Base-by-base conservation (phyloP, 2,888 invertebrate genomes). In the Dusona sp. region DNA sequence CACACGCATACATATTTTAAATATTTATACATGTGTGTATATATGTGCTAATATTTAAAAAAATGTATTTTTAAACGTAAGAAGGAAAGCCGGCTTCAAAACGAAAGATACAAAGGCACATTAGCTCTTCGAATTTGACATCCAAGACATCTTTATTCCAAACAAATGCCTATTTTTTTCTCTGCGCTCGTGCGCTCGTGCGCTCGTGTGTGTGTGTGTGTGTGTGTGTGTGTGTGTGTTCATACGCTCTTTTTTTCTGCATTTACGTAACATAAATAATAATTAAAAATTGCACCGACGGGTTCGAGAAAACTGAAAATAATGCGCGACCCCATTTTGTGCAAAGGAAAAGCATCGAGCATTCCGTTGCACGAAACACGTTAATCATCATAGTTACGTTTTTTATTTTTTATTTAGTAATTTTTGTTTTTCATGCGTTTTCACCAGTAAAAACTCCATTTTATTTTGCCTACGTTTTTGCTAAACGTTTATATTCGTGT, bases 211-310 rank as follows among this genome's bases (percentile, higher is more conserved):
- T 25, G 22, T 25, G 9, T 7, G 57, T 9, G 22, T 0, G 25
- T 9, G 25, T 25, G 8, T 9, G 57, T 22, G 57, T 22, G 54
- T 77, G 54, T 22, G 54, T 22, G 11, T 70, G n/a, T n/a, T 65
- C 77, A 25, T 45, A 82, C 13, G 13, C 82, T 65, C 68, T 83
- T 84, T 91, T 90, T 87, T 87, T 79, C 83, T 88, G 74, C 65
- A 81, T 84, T 91, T 90, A 90, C 89, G 87, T 91, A 91, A 92
- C 91, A 92, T 90, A 92, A 92, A 92, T 91, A 92, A 92, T 91
- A 93, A 92, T 92, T 92, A 92, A 91, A 92, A 93, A 92, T 92
- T 91, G 92, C 92, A 92, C 89, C 92, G 91, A 91, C 91, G 91
- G 91, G 89, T 90, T 90, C 89, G 89, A 89, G 90, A 86, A 90